Percentiles rank a stretch among this genome's conserved stretches.
Evolutionary conservation across 2,888 invertebrate genomes (phyloP).

Genomic region (Lymantria monacha): DNA sequence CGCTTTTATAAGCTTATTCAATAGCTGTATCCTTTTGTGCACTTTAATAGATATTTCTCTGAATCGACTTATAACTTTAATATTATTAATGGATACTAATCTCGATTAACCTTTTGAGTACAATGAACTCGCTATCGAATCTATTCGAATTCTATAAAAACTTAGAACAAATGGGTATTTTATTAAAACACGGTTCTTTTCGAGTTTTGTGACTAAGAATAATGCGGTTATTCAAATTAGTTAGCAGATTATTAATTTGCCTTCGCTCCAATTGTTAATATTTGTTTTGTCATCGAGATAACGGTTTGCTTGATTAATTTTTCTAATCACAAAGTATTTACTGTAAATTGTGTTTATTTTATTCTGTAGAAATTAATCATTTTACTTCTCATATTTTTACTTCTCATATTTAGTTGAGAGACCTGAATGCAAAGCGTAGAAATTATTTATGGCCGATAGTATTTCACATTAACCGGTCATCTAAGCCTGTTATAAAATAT

Average conservation of each 20-base stretch:
- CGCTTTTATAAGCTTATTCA: conserved; percentile 17
- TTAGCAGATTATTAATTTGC: conserved; percentile 6
- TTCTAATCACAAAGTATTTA: not conserved
- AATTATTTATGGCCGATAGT: not conserved
- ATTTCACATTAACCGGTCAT: not conserved
- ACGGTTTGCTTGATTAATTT: not conserved
- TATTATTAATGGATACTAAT: conserved; percentile 25
- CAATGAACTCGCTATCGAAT: not conserved
- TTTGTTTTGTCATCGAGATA: not conserved
- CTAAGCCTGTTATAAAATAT: not conserved
- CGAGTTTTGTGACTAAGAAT: conserved; percentile 1
- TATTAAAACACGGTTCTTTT: conserved; percentile 3
- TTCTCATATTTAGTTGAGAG: not conserved
- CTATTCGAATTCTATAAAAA: conserved; percentile 1
- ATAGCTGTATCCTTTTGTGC: conserved; percentile 22
- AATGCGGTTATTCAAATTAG: conserved; percentile 9
- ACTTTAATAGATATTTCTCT: conserved; percentile 14
- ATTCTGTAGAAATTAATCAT: not conserved
- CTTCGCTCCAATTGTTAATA: not conserved
- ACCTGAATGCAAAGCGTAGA: not conserved
- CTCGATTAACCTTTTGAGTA: not conserved
- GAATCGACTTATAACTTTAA: conserved; percentile 24
- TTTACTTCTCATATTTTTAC: not conserved
- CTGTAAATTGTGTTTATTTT: not conserved
- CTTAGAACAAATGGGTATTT: conserved; percentile 5